phyloP scores from a whole-genome alignment of 2,113 vertebrate genomes.

The Brachionichthys hirsutus region DNA sequence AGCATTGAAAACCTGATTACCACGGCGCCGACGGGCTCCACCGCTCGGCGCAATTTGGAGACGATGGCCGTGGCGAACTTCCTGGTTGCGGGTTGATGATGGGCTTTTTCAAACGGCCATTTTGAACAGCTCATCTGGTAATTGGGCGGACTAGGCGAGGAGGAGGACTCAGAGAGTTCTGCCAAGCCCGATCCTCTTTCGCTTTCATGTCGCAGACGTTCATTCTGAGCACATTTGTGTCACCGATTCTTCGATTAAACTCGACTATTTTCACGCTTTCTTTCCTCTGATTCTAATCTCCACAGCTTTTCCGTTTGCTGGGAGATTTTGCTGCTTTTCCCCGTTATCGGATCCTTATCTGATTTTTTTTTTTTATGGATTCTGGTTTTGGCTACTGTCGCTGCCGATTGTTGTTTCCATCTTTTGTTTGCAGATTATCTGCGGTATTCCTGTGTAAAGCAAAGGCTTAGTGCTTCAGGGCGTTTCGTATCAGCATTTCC shows the following conservation, averaged over 20 bases:
- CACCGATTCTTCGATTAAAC: constrained; percentile 36
- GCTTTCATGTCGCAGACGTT: constrained; percentile 36
- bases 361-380: neutral
- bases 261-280: neutral
- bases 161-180: constrained; percentile 34
- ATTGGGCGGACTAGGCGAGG: constrained; percentile 63
- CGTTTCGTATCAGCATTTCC: constrained; percentile 60
- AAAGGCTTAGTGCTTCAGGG: constrained; percentile 48
- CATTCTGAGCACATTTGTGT: constrained; percentile 40
- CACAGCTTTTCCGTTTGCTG: constrained; percentile 1
- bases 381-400: constrained; percentile 1
- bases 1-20: constrained; percentile 55
- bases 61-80: constrained; percentile 53
- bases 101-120: constrained; percentile 50
- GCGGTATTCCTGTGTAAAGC: constrained; percentile 24
- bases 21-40: constrained; percentile 4
- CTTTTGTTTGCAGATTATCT: constrained; percentile 36
- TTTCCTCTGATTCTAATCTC: constrained; percentile 33
- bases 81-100: constrained; percentile 61
- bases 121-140: constrained; percentile 61
- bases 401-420: neutral
- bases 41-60: constrained; percentile 44
- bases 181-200: constrained; percentile 23
- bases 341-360: constrained; percentile 24
- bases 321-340: constrained; percentile 10